Base-by-base conservation (phyloP, 2,797 vertebrate species). In the Poeciliopsis infans region DNA sequence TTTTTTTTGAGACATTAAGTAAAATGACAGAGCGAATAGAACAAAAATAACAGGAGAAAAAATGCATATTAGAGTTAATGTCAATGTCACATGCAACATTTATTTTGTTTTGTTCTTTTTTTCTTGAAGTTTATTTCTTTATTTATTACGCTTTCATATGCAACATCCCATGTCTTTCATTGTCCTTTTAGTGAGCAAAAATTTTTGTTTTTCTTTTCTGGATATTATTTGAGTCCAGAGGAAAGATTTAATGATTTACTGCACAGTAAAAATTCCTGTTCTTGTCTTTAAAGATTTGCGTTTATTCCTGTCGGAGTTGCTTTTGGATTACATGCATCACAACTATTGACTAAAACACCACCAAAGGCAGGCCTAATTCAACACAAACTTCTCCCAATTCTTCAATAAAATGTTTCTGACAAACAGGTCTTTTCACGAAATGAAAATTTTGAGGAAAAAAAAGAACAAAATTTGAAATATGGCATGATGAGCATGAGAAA, bases 1-100 rank as follows among this genome's bases (percentile, higher is more conserved):
- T 5, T 78, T 83, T 0, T 31, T 0, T 31, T 59, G 8, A 76
- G 47, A 47, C 4, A 31, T 45, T n/a, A 12, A 39, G 23, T 75
- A 78, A 1, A 43, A 0, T 7, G 66, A 1, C 47, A 36, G 69
- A 73, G 4, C 4, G 11, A 61, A 5, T 41, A 2, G 12, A 8
- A 68, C 68, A 25, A 7, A 73, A 73, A 12, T 10, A 28, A 45
- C 59, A 66, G 47, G 77, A 78, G 77, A 78, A 76, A 1, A 1
- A n/a, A 83, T 81, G 74, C 23, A 68, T 33, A 31, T 78, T 16
- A 33, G 74, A 36, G 69, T 76, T 55, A 55, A 75, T 41, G 43
- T 80, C 78, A 39, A 78, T 25, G 41, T 68, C 69, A 55, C 85
- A 88, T 91, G 83, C 57, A 1, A 20, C n/a, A 39, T 69, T 66